These are phyloP conservation scores for Ophion ventricosus DNA, from an alignment of 2,888 invertebrate genomes.

Conservation along the genomic window DNA sequence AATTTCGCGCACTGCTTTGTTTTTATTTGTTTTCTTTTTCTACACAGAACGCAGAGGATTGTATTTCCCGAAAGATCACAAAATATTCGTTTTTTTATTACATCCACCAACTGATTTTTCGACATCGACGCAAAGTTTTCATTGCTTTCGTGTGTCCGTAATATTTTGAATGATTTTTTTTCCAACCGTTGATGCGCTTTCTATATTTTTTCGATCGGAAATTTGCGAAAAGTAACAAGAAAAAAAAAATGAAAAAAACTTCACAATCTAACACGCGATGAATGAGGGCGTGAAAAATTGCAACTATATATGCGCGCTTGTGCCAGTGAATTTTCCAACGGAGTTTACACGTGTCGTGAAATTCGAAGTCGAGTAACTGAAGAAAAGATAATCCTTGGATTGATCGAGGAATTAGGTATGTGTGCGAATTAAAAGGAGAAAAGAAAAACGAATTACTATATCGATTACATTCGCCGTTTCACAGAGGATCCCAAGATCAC, in stretches of 20 bases:
- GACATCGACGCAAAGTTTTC: background rate
- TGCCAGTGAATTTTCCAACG: constrained; percentile 25
- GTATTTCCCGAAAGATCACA: background rate
- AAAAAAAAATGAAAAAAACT: constrained; percentile 3
- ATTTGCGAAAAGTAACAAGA: constrained; percentile 4
- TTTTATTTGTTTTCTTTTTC: background rate
- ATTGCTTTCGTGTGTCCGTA: background rate
- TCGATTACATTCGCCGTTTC: constrained; percentile 21
- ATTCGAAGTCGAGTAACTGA: constrained; percentile 3
- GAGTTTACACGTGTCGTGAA: constrained; percentile 38
- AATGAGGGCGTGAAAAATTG: constrained; percentile 13
- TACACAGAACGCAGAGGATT: background rate
- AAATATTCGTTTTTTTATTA: background rate
- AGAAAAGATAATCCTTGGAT: constrained; percentile 5
- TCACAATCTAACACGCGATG: background rate
- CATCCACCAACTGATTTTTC: background rate
- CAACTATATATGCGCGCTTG: constrained; percentile 19
- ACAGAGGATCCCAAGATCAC: constrained; percentile 8
- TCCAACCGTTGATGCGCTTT: background rate
- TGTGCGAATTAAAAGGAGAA: constrained; percentile 23
- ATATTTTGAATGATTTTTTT: background rate
- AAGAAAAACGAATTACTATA: background rate
- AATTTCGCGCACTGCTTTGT: background rate
- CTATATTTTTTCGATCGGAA: background rate
- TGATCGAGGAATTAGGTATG: constrained; percentile 3